Evolutionary conservation across 2,113 vertebrate species (phyloP).

Genomic region (Ptyas mucosa): DNA sequence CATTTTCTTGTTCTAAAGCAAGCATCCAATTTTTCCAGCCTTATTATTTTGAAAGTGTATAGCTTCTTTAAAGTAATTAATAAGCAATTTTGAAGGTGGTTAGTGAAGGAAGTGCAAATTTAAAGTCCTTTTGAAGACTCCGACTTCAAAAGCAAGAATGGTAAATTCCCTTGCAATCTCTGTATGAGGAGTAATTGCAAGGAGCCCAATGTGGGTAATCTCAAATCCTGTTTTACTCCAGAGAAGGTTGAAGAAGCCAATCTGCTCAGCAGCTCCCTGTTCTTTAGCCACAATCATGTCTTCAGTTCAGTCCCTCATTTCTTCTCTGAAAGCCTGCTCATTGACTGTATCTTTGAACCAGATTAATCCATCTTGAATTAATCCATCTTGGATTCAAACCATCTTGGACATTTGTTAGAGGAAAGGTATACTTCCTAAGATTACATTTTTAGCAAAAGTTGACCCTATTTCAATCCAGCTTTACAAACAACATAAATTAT

Average conservation of each 20-base stretch:
- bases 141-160: background rate
- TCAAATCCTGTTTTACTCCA: background rate
- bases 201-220: background rate
- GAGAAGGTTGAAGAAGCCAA: background rate
- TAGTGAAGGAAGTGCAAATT: background rate
- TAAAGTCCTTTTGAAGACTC: background rate
- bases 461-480: background rate
- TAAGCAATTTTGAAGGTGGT: background rate
- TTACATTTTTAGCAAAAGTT: background rate
- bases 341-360: background rate
- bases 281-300: background rate
- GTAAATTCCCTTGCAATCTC: no score
- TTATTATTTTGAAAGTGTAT: background rate
- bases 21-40: background rate
- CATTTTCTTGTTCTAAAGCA: background rate
- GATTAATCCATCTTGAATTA: background rate
- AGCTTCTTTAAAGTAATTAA: background rate
- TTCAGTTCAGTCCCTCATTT: background rate
- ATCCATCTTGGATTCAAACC: no score
- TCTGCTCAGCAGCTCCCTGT: background rate
- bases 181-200: background rate
- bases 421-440: background rate
- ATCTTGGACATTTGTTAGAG: background rate
- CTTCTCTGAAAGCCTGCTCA: background rate
- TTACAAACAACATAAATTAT: constrained; percentile 2